phyloP scores from a whole-genome alignment of 92 coral and sea anemone genomes.

The Phenganax marumi region DNA sequence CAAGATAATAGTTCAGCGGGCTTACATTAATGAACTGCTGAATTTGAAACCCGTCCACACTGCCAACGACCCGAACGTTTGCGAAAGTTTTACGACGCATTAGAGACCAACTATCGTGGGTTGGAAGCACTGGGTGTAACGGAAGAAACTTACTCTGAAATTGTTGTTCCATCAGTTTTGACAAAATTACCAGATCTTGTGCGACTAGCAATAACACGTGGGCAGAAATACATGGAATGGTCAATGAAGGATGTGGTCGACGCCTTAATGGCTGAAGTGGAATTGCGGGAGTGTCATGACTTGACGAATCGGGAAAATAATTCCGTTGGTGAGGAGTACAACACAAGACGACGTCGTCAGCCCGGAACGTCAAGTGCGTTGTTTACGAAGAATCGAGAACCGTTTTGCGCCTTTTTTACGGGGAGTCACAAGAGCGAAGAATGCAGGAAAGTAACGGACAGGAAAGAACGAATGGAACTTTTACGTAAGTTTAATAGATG shows the following conservation, averaged over 20 bases:
- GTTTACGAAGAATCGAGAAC: constrained; percentile 25
- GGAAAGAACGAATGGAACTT: constrained; percentile 29
- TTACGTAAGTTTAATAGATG: constrained; percentile 48
- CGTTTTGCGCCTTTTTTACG: constrained; percentile 51
- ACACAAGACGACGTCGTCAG: constrained; percentile 18
- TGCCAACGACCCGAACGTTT: constrained; percentile 22
- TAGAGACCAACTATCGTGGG: constrained; percentile 48
- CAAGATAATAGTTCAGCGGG: background rate
- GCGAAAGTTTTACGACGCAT: constrained; percentile 20
- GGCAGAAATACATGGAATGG: constrained; percentile 47
- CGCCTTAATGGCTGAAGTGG: constrained; percentile 50
- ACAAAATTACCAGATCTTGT: constrained; percentile 54
- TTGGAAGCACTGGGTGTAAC: constrained; percentile 52
- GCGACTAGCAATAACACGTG: constrained; percentile 54
- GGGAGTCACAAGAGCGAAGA: constrained; percentile 41
- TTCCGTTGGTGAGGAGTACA: background rate
- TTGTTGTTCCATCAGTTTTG: constrained; percentile 42
- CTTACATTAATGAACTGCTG: constrained; percentile 6
- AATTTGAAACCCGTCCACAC: constrained; percentile 35
- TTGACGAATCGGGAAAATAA: background rate
- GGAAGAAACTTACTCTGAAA: constrained; percentile 12
- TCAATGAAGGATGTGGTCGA: constrained; percentile 39
- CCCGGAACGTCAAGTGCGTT: constrained; percentile 15
- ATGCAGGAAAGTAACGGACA: constrained; percentile 17
- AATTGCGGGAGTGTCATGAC: constrained; percentile 60